Base-by-base conservation (phyloP, 2,797 vertebrate genomes). In the Gephyroberyx darwinii region DNA sequence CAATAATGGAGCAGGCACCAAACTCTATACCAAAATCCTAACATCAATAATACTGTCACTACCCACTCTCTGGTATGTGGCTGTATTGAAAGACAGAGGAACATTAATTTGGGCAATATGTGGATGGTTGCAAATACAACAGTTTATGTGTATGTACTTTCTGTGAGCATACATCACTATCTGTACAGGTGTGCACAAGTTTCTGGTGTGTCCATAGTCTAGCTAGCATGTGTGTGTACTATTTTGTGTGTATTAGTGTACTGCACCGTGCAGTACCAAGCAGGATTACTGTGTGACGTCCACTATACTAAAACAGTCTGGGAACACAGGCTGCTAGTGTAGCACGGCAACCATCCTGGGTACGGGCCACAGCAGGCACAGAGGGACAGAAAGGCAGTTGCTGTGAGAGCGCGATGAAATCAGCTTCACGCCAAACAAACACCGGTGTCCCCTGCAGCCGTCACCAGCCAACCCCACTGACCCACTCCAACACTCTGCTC, bases 351-450 rank as follows among this genome's bases (percentile, higher is more conserved):
- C 80, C 70, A 56, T 77, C 77, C 81, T 66, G 65, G 14, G 17
- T 31, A 35, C 20, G 48, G 37, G 43, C 57, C 73, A 64, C 66
- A 76, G 81, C 80, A 74, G 70, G 78, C 69, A 48, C 66, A 35
- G 1, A 50, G 54, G 62, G 78, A 82, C 69, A 75, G 71, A 72
- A 61, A 50, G 57, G 37, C 54, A 43, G 71, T 50, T 77, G 73
- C 78, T 68, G 69, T 1, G 69, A 71, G 64, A 77, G 77, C 56
- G 65, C 35, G 85, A 87, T 87, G 90, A 80, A 90, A 88, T 88
- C 80, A 81, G 80, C 79, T 84, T 79, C 31, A 65, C 62, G 43
- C 71, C 76, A 83, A 84, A 88, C 71, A 85, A 86, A 86, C 72
- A 78, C 48, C 3, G 22, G 43, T 79, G 67, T 64, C 35, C 70